Evolutionary conservation across 2,888 invertebrate genomes (phyloP), one percentile per base, ranked within the genome.

Genomic region (Taphrorychus bicolor): DNA sequence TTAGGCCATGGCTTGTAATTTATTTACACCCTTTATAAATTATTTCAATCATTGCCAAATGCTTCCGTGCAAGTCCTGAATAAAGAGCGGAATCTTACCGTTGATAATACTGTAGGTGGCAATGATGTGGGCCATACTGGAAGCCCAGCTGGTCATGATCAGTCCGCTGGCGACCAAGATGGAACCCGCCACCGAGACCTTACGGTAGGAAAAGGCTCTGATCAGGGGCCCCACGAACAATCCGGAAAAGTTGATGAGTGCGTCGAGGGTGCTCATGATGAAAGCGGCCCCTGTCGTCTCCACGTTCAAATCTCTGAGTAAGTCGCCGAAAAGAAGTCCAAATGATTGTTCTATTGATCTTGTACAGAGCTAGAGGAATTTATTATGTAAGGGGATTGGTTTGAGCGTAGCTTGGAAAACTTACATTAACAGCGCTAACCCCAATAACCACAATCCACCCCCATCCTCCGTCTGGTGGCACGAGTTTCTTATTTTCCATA

Each of bases 381-480:
- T 21, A 59, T 40, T 21, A 14, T 0, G 1, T 1, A 5, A n/a
- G 24, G 2, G 14, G 2, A 1, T 24, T 2, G 4, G 2, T 2
- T 51, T 5, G 5, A 51, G 22, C 9, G 14, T 17, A 32, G n/a
- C 14, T 54, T 5, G n/a, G 5, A 3, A n/a, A 70, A 89, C 92
- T 91, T 83, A 94, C 93, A 84, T 92, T 93, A 76, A 93, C 91
- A 80, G 93, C 84, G 80, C 92, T 91, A 78, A 93, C 92, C 75
- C 93, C 93, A 71, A 93, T 83, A 72, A 93, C 91, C 70, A 93
- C 92, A 84, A 93, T 87, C 93, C 94, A 94, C 61, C 94, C 94
- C 92, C 93, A 94, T 59, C 94, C 94, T 58, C 94, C 94, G 80
- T 94, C 94, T 49, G 94, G 94, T 32, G 93, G 91, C 73, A 91